These are phyloP conservation scores for Pelusios castaneus DNA, from an alignment of 2,113 vertebrate species.

Conservation along the genomic window DNA sequence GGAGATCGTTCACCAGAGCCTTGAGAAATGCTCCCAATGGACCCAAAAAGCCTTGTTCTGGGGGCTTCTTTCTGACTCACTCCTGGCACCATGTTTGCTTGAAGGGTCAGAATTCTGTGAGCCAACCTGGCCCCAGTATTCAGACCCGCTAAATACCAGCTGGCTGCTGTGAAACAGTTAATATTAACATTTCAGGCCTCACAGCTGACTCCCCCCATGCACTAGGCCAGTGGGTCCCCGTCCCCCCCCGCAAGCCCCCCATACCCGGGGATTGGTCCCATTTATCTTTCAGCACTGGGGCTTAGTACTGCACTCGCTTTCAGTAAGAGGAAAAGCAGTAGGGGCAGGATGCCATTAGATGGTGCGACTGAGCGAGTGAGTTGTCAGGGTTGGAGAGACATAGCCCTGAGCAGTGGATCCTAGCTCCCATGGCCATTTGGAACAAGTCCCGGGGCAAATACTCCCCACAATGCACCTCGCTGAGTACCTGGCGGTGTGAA, in stretches of 20 bases:
- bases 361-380: background rate
- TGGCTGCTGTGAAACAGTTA: background rate
- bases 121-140: background rate
- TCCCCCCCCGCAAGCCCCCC: no score
- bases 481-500: background rate
- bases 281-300: background rate
- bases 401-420: background rate
- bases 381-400: background rate
- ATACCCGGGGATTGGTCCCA: no score
- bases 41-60: background rate
- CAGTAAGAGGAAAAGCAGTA: background rate
- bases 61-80: background rate
- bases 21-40: background rate
- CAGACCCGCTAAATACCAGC: background rate
- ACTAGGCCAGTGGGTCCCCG: background rate
- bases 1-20: background rate
- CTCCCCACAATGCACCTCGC: background rate
- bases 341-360: background rate
- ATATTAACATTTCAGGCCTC: accelerated
- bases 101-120: background rate
- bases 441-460: background rate
- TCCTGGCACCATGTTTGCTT: accelerated
- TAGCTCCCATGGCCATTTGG: background rate
- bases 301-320: background rate
- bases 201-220: background rate